Percentiles rank a stretch among this genome's conserved stretches.
Conservation (phyloP, 2,888 invertebrate genomes). For the Oscheius sp. region DNA sequence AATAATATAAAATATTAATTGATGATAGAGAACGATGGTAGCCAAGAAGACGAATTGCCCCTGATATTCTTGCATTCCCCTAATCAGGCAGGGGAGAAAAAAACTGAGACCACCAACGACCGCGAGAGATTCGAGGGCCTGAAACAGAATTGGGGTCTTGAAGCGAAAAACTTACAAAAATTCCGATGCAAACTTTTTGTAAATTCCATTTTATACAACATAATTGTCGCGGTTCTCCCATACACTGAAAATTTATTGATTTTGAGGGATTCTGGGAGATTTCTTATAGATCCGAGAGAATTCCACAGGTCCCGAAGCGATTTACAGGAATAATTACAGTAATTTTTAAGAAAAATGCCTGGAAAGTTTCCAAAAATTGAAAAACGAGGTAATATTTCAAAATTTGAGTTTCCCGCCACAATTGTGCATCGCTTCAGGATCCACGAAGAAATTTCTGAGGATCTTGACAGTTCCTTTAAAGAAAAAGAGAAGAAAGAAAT, state of each 20-base stretch:
- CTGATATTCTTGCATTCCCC: constrained; percentile 16
- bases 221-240: constrained; percentile 24
- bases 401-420: too few relatives aligned
- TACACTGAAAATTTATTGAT: constrained; percentile 17
- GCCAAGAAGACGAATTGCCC: not conserved
- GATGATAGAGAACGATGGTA: constrained; percentile 12
- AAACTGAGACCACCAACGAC: constrained; percentile 11
- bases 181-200: not conserved
- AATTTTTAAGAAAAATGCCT: too few relatives aligned
- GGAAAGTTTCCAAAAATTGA: too few relatives aligned
- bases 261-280: too few relatives aligned
- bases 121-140: constrained; percentile 10
- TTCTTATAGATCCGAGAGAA: too few relatives aligned
- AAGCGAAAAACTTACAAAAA: constrained; percentile 11
- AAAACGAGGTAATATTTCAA: too few relatives aligned
- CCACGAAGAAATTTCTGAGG: not conserved
- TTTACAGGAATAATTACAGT: too few relatives aligned
- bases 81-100: constrained; percentile 24
- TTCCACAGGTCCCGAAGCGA: too few relatives aligned
- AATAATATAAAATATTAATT: constrained; percentile 19
- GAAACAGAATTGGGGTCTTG: not conserved
- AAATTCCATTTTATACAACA: constrained; percentile 27
- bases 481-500: too few relatives aligned
- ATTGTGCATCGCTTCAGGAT: too few relatives aligned
- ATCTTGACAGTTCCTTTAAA: too few relatives aligned